Evolutionary conservation across 2,888 invertebrate species (phyloP), one percentile per base, ranked within the genome.

Genomic region (Drosophila rubida): DNA sequence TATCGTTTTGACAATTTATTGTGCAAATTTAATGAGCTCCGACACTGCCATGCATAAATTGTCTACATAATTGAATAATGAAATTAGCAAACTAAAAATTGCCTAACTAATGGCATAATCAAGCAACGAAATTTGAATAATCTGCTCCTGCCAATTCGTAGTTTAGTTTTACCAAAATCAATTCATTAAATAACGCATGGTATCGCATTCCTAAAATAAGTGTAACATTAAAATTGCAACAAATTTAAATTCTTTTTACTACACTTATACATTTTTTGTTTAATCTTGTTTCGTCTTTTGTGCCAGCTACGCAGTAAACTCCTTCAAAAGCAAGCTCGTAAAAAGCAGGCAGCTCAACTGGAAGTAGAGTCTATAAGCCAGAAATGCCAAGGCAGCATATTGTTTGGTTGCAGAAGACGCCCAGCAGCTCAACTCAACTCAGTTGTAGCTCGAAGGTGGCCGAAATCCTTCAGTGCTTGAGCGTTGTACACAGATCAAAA

Each of bases 11-110:
- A 35, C 55, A 53, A 50, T 41, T 23, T 32, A 66, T 51, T 66
- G 48, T 61, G 23, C 6, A 11, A 53, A 54, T 72, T 62, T 75
- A 78, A 80, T 80, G 63, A 70, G 63, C 51, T 77, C 41, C 13
- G 16, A 23, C 48, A 41, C 32, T 39, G 25, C 23, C 57, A 62
- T 53, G 32, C 32, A 32, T 6, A 45, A 46, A 49, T 53, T 53
- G 45, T 67, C 11, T 6, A 35, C 11, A 37, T 69, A 78, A 78
- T 79, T 72, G 37, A 81, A 69, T 51, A 62, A 78, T 65, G 22
- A 51, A 57, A 48, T 66, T 19, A 14, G 14, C 35, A 37, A 37
- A 37, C 35, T 37, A 37, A 37, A 37, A 37, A 14, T 14, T 5
- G 35, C 13, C 13, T 37, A 44, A 16, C 23, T 19, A 16, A n/a